Evolutionary conservation across 2,797 vertebrate genomes (phyloP).

Genomic region (Psittacula derbiana): DNA sequence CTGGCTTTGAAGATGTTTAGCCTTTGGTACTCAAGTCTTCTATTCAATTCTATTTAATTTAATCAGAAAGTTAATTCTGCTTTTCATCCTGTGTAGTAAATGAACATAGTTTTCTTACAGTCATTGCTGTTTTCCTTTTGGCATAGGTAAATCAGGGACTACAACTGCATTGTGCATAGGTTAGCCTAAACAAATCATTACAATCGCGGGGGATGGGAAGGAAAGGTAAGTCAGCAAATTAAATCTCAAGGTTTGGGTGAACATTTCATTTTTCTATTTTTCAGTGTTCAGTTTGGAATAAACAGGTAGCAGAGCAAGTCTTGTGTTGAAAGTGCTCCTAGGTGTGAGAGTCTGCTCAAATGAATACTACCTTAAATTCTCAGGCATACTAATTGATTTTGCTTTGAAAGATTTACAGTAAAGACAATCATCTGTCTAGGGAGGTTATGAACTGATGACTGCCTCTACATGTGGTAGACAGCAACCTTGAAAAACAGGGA

Average conservation of each 20-base stretch:
- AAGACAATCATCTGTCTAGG: neutral
- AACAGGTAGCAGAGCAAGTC: neutral
- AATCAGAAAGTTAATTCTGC: neutral
- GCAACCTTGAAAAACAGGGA: neutral
- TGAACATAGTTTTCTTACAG: neutral
- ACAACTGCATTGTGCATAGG: neutral
- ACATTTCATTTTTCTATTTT: neutral
- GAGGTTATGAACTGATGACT: neutral
- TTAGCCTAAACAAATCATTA: neutral
- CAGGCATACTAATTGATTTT: neutral
- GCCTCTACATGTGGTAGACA: neutral
- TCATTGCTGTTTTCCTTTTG: neutral
- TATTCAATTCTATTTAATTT: neutral
- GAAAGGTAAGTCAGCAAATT: neutral
- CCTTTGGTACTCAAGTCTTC: neutral
- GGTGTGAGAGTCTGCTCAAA: neutral
- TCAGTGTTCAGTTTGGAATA: neutral
- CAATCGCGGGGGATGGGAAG: neutral
- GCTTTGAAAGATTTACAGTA: neutral
- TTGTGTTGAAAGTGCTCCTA: neutral
- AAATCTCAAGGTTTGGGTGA: neutral
- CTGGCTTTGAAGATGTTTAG: neutral
- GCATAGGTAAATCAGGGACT: neutral
- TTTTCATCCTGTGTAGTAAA: neutral
- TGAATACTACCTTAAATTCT: neutral